Percentiles rank a stretch among this genome's conserved stretches.
Conservation (phyloP, 2,113 vertebrate species). For the Sporophila hypoxantha region DNA sequence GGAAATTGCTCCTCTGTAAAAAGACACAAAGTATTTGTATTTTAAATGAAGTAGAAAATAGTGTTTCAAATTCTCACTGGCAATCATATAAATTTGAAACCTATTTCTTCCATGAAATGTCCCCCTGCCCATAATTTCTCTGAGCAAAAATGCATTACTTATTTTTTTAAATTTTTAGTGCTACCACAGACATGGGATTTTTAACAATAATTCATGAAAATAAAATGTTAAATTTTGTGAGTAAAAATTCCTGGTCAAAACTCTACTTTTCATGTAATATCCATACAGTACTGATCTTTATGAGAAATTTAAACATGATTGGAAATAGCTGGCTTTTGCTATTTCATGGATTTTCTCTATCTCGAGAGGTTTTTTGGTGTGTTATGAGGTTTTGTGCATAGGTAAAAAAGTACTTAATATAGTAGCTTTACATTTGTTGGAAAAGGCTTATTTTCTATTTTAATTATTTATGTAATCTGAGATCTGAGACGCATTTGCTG, state of each 20-base stretch:
- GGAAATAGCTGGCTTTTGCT: background rate
- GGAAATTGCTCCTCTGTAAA: background rate
- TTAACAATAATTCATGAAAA: background rate
- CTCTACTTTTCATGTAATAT: background rate
- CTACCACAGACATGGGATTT: rapidly evolving
- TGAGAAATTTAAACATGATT: background rate
- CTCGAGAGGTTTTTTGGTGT: background rate
- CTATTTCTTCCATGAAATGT: background rate
- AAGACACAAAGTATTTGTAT: background rate
- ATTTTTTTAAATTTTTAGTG: background rate
- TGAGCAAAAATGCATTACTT: background rate
- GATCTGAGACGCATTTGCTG: background rate
- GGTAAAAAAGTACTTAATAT: background rate
- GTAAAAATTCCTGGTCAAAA: background rate
- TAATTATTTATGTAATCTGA: background rate
- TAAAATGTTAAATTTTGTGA: background rate
- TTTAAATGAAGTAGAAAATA: background rate
- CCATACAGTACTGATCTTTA: background rate
- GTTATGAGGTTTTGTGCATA: background rate
- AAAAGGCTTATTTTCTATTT: background rate
- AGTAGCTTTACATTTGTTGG: background rate
- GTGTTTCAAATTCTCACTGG: background rate
- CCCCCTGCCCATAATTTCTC: background rate
- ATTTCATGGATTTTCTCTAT: background rate
- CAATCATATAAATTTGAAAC: background rate